A percentile compares a stretch with the other conserved stretches of the same genome.
These are phyloP conservation scores for Plebejus argus DNA, from an alignment of 2,888 invertebrate species.

Conservation along the genomic window DNA sequence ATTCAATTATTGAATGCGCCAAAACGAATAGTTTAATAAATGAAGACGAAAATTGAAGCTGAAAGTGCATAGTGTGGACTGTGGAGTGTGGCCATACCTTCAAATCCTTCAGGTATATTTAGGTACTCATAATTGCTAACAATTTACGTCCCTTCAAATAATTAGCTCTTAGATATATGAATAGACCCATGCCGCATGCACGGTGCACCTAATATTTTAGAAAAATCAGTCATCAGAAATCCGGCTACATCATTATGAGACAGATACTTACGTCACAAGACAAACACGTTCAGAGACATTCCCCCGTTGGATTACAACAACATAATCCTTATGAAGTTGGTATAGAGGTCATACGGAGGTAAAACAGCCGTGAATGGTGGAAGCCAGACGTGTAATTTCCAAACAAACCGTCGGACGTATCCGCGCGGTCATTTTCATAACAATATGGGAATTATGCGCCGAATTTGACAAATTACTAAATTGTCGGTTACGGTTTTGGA, in stretches of 20 bases:
- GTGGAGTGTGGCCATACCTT: too few relatives aligned
- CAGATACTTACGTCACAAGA: too few relatives aligned
- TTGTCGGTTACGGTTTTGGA: conserved; percentile 31
- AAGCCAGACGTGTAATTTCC: neutral
- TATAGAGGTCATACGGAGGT: neutral
- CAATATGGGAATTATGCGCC: conserved; percentile 8
- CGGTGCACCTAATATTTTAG: too few relatives aligned
- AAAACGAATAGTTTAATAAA: too few relatives aligned
- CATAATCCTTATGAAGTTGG: neutral
- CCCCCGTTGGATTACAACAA: neutral
- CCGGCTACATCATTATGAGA: neutral
- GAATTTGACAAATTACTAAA: conserved; percentile 34
- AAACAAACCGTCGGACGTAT: neutral
- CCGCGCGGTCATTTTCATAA: conserved; percentile 17
- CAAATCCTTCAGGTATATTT: too few relatives aligned
- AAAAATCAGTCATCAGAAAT: neutral
- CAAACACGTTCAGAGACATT: neutral
- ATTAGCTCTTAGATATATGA: too few relatives aligned
- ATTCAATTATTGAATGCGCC: too few relatives aligned
- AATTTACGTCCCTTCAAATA: too few relatives aligned
- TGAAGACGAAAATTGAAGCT: too few relatives aligned
- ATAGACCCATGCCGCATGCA: too few relatives aligned
- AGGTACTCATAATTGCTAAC: too few relatives aligned
- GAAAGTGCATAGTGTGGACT: too few relatives aligned
- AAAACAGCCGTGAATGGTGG: neutral